Conservation (phyloP, 2,888 invertebrate genomes). For the Formica aserva region DNA sequence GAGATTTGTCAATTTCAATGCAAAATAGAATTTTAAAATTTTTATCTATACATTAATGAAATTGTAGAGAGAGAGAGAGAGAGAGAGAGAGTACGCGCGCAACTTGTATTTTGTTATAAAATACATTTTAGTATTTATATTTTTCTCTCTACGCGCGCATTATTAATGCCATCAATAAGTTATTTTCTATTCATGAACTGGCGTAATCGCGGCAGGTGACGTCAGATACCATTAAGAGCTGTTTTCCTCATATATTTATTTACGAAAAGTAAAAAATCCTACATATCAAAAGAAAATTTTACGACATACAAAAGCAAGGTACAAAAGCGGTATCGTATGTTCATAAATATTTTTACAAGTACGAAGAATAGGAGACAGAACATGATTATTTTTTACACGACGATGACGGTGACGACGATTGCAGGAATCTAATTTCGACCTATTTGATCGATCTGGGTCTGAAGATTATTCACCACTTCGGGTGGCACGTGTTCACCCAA, state of each 20-base stretch:
- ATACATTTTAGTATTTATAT: background rate
- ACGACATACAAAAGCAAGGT: slow-evolving; percentile 50
- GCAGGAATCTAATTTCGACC: slow-evolving; percentile 88
- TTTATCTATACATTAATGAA: background rate
- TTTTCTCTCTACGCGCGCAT: background rate
- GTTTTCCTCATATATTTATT: slow-evolving; percentile 73
- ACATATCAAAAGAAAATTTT: slow-evolving; percentile 45
- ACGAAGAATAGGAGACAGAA: slow-evolving; percentile 48
- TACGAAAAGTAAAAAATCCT: slow-evolving; percentile 69
- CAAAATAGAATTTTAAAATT: background rate
- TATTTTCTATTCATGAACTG: background rate
- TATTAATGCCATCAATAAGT: background rate
- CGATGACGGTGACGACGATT: slow-evolving; percentile 36
- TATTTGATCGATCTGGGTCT: slow-evolving; percentile 94
- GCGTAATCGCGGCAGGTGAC: background rate
- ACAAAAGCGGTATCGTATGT: slow-evolving; percentile 56
- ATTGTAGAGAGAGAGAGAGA: background rate
- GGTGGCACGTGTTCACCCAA: slow-evolving; percentile 94
- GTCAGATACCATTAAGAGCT: background rate
- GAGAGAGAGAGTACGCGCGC: too few relatives aligned
- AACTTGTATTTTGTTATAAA: background rate
- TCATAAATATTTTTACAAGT: slow-evolving; percentile 75
- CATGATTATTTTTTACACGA: slow-evolving; percentile 62
- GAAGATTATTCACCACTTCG: slow-evolving; percentile 95
- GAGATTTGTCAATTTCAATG: background rate